Evolutionary conservation across 2,888 invertebrate species (phyloP), one percentile per base, ranked within the genome.

Genomic region (Aphidius colemani): DNA sequence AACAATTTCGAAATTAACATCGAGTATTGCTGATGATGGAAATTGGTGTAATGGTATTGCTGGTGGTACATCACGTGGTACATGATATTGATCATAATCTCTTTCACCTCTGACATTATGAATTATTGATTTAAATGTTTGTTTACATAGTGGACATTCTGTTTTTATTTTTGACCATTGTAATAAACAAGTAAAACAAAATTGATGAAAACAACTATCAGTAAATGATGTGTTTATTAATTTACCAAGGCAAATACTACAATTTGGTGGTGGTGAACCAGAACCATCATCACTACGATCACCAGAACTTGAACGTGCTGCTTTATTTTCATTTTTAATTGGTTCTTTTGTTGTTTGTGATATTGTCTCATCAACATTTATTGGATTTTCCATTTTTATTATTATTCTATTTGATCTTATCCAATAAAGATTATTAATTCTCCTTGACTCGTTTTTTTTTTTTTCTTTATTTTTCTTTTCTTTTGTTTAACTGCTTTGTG

Each of bases 131-230:
- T 90, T 92, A 81, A 97, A 97, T 5, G 89, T 87, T 79, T 95
- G 93, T 79, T 98, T 97, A 83, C 98, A 98, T 0, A 98, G 84
- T 0, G 98, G 98, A 82, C 96, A 96, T 78, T 93, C 95, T 0
- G 95, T 89, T 83, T 96, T 96, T 10, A 96, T 92, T 86, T 94
- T 95, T 63, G 96, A 95, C 97, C 97, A 98, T 77, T 95, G 93
- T 66, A 94, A 83, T 43, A 98, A 85, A 78, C 97, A 98, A 70
- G 90, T 90, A 79, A 96, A 97, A 81, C 97, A 98, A 82, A 97
- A 98, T 79, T 93, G 91, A 83, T 98, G 97, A 80, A 93, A 88
- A 80, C 97, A 98, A 58, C 92, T 92, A 80, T 97, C 93, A 0
- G 96, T 94, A 80, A 94, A 95, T 41, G 94, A 95, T 78, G 93